These are phyloP conservation scores for Timema cristinae DNA, from an alignment of 2,888 invertebrate species.

Conservation along the genomic window DNA sequence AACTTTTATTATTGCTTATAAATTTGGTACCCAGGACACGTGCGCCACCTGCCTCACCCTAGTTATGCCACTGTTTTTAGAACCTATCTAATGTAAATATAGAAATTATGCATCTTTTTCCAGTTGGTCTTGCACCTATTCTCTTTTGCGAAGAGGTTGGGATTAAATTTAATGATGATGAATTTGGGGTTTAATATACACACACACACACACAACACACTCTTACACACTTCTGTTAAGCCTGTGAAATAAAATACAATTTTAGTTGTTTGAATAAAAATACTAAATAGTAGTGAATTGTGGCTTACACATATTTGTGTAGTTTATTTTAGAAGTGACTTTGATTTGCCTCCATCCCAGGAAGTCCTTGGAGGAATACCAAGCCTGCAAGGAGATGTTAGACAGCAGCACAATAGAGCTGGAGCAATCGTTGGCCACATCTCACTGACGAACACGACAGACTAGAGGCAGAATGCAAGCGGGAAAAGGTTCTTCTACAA, in stretches of 20 bases:
- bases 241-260: neutral
- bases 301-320: neutral
- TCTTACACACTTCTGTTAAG: no score
- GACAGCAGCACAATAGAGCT: conserved; percentile 33
- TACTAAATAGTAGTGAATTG: neutral
- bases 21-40: no score
- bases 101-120: no score
- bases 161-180: no score
- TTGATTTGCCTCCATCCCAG: conserved; percentile 6
- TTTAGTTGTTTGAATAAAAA: neutral
- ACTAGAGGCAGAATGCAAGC: conserved; percentile 42
- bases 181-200: no score
- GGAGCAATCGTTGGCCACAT: conserved; percentile 32
- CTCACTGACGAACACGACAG: conserved; percentile 41
- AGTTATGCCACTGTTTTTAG: no score
- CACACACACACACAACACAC: no score
- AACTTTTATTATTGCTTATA: no score
- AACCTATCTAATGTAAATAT: no score
- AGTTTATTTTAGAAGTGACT: neutral
- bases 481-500: conserved; percentile 42
- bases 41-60: no score
- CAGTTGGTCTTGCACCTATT: no score
- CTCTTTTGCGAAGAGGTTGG: no score
- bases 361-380: conserved; percentile 24
- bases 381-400: conserved; percentile 23